Conservation (phyloP, 2,888 invertebrate species). For the Eupithecia exiguata region DNA sequence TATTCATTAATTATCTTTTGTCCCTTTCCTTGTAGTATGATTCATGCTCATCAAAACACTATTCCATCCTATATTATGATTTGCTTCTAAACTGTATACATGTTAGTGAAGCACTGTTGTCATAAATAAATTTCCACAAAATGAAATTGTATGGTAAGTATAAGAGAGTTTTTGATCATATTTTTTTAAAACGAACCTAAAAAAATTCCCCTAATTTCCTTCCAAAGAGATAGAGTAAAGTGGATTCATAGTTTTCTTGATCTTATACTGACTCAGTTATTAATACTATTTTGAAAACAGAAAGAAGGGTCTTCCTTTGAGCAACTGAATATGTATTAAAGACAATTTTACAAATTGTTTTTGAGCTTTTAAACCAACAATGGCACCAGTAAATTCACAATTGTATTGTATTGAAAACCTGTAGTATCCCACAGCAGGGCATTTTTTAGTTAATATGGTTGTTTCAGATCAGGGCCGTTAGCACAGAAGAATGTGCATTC, state of each 20-base stretch:
- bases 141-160: background rate
- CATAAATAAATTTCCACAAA: background rate
- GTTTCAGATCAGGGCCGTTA: no score
- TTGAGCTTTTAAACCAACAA: background rate
- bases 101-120: background rate
- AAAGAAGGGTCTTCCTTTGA: background rate
- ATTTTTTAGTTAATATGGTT: background rate
- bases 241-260: slow-evolving; percentile 11
- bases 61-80: background rate
- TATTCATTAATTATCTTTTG: background rate
- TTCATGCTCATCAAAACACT: background rate
- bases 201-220: no score
- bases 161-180: background rate
- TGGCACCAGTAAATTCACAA: background rate
- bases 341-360: background rate
- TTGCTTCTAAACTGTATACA: background rate
- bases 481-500: no score
- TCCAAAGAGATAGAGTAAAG: background rate
- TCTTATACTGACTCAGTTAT: background rate
- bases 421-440: background rate
- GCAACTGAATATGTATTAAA: background rate
- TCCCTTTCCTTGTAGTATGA: background rate
- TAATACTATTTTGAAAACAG: background rate
- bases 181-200: background rate
- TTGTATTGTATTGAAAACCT: background rate